A percentile compares a stretch with the other conserved stretches of the same genome.
Evolutionary conservation across 1,140 invertebrate genomes (phyloP).

Genomic region (Apis florea): DNA sequence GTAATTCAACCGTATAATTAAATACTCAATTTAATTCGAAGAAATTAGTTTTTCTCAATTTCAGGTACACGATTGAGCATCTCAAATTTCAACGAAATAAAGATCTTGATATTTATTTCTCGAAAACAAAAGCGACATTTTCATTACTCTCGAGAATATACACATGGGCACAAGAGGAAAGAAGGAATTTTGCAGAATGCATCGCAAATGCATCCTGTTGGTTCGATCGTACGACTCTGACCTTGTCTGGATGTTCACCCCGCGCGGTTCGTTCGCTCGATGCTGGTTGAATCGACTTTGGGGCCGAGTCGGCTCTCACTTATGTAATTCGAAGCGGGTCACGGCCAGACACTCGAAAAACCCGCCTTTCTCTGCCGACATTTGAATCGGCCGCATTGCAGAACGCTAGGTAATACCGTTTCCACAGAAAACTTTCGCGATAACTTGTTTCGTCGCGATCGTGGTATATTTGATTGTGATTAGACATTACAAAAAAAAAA

Average conservation of each 20-base stretch:
- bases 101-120: background rate
- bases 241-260: slow-evolving; percentile 72
- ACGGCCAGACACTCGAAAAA: slow-evolving; percentile 73
- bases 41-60: background rate
- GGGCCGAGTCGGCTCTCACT: slow-evolving; percentile 48
- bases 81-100: too few species aligned
- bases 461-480: background rate
- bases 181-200: slow-evolving; percentile 22
- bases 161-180: background rate
- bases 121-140: slow-evolving; percentile 28
- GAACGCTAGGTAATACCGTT: slow-evolving; percentile 26
- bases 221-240: slow-evolving; percentile 56
- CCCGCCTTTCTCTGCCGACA: slow-evolving; percentile 52
- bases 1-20: too few species aligned
- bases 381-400: slow-evolving; percentile 44
- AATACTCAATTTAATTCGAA: background rate
- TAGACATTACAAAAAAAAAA: too few species aligned
- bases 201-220: slow-evolving; percentile 55
- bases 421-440: slow-evolving; percentile 13
- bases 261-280: slow-evolving; percentile 33
- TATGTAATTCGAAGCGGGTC: slow-evolving; percentile 73
- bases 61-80: background rate
- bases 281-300: slow-evolving; percentile 33
- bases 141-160: background rate
- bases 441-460: background rate